Evolutionary conservation across 2,113 vertebrate genomes (phyloP), one percentile per base, ranked within the genome.

Genomic region (Triplophysa rosa): DNA sequence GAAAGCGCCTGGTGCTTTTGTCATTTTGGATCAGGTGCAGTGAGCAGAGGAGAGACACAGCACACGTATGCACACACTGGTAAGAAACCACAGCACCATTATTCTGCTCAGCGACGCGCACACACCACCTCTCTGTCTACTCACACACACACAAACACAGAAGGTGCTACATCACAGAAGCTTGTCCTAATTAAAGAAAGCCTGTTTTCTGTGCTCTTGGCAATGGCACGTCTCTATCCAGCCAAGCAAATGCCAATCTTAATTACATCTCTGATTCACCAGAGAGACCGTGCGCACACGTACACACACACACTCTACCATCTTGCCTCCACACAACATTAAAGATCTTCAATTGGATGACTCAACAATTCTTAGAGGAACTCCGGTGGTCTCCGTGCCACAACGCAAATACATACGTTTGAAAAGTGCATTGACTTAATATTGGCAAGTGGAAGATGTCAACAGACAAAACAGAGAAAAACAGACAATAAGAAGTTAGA

Each of bases 191-290:
- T 88, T 84, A 85, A 82, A 81, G 66, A 66, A 40, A 23, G 78
- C 42, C 71, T 82, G 67, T 67, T 77, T 65, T 77, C 73, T 49
- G 54, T 76, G 58, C 37, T 82, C 74, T 80, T 68, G 86, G 68
- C 77, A 84, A 72, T 47, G 61, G 82, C 80, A 81, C 79, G 73
- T 82, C 73, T 75, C 80, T 80, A 71, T 83, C 69, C 84, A 87
- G 81, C 85, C 79, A 78, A 85, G 86, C 70, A 78, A 73, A 61
- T 84, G 84, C 82, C 79, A 85, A 77, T 79, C 78, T 78, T 85
- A 81, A 83, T 62, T 81, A 80, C 61, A 78, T 65, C 62, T 65
- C 74, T 54, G 42, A 77, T 65, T 77, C 74, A 49, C 40, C 24
- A 77, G 12, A 52, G 68, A 56, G 17, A 13, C 37, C 73, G 49